These are phyloP conservation scores for Cavia porcellus DNA, from an alignment of 2,113 vertebrate genomes.

Conservation along the genomic window DNA sequence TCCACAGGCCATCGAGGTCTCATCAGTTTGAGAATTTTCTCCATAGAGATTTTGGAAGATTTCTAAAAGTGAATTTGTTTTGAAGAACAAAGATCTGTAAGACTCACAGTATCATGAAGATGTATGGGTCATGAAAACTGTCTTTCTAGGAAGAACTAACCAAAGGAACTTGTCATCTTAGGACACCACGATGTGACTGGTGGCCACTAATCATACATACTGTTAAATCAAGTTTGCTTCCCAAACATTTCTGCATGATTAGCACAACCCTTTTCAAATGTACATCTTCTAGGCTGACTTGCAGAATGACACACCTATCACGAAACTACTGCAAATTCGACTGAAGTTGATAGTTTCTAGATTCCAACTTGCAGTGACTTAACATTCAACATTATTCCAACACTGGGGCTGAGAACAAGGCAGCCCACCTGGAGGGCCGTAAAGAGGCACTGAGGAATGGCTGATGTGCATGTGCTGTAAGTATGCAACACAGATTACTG, in stretches of 20 bases:
- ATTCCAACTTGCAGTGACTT: neutral
- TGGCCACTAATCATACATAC: neutral
- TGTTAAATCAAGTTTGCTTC: neutral
- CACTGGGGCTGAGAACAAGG: too few species aligned
- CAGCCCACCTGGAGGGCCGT: neutral
- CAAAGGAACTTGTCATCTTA: neutral
- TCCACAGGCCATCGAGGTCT: neutral
- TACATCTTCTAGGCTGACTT: neutral
- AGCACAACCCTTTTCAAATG: neutral
- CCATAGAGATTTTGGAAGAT: neutral
- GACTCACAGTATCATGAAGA: neutral
- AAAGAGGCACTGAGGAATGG: neutral
- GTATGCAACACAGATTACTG: neutral
- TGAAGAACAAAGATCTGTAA: neutral
- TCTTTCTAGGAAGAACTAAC: constrained; percentile 14
- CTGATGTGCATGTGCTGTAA: fast-evolving
- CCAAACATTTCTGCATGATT: neutral
- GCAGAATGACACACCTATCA: neutral
- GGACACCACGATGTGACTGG: neutral
- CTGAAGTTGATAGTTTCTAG: neutral
- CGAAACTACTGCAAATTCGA: neutral
- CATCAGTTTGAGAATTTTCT: neutral
- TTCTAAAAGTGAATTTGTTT: neutral
- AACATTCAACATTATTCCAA: neutral
- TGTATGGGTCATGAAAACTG: neutral